These are phyloP conservation scores for Oscheius sp. DNA, from an alignment of 2,888 invertebrate genomes.

Conservation along the genomic window DNA sequence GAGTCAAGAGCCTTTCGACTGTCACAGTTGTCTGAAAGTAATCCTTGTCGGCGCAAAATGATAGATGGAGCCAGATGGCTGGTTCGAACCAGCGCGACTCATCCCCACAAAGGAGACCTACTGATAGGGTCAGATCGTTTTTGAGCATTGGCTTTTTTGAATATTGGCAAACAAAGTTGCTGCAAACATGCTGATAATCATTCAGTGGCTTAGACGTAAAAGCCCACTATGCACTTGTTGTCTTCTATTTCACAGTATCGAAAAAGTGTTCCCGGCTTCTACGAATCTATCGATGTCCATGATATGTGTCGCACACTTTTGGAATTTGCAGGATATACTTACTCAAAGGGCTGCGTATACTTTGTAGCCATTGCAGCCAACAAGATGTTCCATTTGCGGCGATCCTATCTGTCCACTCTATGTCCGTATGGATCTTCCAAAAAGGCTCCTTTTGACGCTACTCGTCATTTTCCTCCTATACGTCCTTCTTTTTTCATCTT, in stretches of 20 bases:
- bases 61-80: conserved; percentile 21
- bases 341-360: no score
- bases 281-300: no score
- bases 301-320: no score
- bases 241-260: neutral
- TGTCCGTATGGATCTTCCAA: neutral
- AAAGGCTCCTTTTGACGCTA: neutral
- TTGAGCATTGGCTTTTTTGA: neutral
- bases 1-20: conserved; percentile 21
- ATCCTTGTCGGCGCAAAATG: conserved; percentile 4
- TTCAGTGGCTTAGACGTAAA: neutral
- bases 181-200: conserved; percentile 18
- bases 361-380: no score
- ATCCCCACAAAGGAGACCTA: neutral
- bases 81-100: neutral
- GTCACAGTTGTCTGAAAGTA: neutral
- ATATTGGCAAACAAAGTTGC: conserved; percentile 40
- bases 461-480: conserved; percentile 12
- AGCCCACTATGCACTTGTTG: neutral
- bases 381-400: neutral
- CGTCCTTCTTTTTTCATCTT: conserved; percentile 1
- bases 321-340: no score
- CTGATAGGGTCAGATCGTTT: neutral
- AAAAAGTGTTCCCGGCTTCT: neutral
- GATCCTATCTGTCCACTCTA: conserved; percentile 28